Evolutionary conservation across 2,797 vertebrate species (phyloP).

Genomic region (Rhinatrema bivittatum): DNA sequence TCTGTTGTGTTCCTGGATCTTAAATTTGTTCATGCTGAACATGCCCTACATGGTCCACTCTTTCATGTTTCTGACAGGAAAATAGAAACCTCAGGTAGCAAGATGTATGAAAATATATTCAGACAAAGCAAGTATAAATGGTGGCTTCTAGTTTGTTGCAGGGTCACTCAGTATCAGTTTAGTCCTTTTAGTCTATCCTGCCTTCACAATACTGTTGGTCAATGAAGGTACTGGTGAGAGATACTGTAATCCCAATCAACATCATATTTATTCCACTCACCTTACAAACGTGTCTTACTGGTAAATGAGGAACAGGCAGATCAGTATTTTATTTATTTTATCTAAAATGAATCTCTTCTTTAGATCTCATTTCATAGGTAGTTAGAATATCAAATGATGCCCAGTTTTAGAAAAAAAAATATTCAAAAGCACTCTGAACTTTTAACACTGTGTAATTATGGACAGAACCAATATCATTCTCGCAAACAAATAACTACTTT

Average conservation of each 20-base stretch:
- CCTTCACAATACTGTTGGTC: constrained; percentile 18
- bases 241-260: constrained; percentile 13
- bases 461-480: too few relatives aligned
- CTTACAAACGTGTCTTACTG: constrained; percentile 24
- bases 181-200: constrained; percentile 21
- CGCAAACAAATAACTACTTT: too few relatives aligned
- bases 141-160: constrained; percentile 25
- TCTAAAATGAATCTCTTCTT: constrained; percentile 29
- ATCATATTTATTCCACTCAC: constrained; percentile 23
- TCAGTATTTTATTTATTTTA: constrained; percentile 28
- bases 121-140: constrained; percentile 12
- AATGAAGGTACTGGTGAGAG: constrained; percentile 22
- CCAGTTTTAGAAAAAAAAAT: too few relatives aligned
- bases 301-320: constrained; percentile 33
- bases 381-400: constrained; percentile 5
- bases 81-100: constrained; percentile 12
- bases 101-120: constrained; percentile 26
- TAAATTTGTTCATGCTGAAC: constrained; percentile 21
- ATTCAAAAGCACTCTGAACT: too few relatives aligned
- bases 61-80: constrained; percentile 21
- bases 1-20: constrained; percentile 4
- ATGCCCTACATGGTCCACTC: constrained; percentile 16
- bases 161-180: constrained; percentile 20
- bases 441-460: too few relatives aligned
- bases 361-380: constrained; percentile 14